A percentile compares a stretch with the other conserved stretches of the same genome.
These are phyloP conservation scores for Cossypha polioptera DNA, from an alignment of 2,797 vertebrate species.

Conservation along the genomic window DNA sequence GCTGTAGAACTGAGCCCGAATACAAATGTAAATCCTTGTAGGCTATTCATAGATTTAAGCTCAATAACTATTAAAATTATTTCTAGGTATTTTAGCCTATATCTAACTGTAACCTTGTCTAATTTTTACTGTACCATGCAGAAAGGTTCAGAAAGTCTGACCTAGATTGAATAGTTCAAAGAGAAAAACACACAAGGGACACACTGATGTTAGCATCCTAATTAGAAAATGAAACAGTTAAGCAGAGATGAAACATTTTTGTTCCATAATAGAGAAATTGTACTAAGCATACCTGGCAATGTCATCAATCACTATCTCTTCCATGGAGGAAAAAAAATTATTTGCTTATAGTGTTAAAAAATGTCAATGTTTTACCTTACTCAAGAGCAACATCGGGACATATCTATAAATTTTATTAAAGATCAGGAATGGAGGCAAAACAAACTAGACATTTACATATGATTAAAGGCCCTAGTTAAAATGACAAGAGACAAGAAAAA, in stretches of 20 bases:
- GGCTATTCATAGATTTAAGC: not conserved
- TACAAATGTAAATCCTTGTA: not conserved
- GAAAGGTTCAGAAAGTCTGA: constrained; percentile 33
- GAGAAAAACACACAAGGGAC: constrained; percentile 15
- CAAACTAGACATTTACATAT: not conserved
- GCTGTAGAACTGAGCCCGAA: not conserved
- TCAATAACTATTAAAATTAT: not conserved
- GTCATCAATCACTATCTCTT: not conserved
- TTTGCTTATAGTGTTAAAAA: not conserved
- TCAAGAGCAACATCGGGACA: not conserved
- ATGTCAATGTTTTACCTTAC: not conserved
- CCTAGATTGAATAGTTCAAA: constrained; percentile 30
- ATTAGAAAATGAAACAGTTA: constrained; percentile 50
- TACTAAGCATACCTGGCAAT: not conserved
- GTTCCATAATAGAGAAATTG: not conserved
- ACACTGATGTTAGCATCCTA: not conserved
- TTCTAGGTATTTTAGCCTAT: not conserved
- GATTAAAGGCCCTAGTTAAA: constrained; percentile 32
- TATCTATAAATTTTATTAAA: not conserved
- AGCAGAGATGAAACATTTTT: not conserved
- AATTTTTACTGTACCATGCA: constrained; percentile 8
- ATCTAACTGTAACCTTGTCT: not conserved
- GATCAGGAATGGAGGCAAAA: constrained; percentile 5
- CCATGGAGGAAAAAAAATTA: not conserved
- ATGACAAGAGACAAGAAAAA: constrained; percentile 12